Conservation (phyloP, 2,888 invertebrate species). For the Palloptera scutellata region DNA sequence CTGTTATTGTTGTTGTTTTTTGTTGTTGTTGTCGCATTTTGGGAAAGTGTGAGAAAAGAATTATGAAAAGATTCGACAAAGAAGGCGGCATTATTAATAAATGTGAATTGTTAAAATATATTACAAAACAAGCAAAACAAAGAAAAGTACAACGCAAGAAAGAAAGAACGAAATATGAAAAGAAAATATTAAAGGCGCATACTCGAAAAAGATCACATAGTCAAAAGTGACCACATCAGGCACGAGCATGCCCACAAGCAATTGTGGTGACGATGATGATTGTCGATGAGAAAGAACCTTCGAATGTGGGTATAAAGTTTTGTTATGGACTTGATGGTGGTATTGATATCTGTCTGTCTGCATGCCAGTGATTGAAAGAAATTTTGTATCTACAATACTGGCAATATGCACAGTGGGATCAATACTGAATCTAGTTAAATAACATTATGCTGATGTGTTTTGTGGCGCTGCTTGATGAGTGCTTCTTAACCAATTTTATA, state of each 20-base stretch:
- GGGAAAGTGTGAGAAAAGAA: conserved; percentile 33
- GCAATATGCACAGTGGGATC: too few relatives aligned
- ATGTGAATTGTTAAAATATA: background rate
- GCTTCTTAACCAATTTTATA: too few relatives aligned
- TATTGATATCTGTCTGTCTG: too few relatives aligned
- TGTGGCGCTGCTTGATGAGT: too few relatives aligned
- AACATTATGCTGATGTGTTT: too few relatives aligned
- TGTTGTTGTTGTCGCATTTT: conserved; percentile 7
- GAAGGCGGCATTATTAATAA: conserved; percentile 12
- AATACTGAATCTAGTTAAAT: too few relatives aligned
- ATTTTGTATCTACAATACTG: too few relatives aligned
- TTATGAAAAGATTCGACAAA: conserved; percentile 17
- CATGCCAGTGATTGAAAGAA: too few relatives aligned
- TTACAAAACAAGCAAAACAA: conserved; percentile 1
- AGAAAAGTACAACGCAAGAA: background rate
- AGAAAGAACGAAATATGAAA: background rate
- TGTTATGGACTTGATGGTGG: too few relatives aligned
- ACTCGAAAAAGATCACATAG: conserved; percentile 17
- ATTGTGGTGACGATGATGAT: background rate
- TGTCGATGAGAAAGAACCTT: background rate
- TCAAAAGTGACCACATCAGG: conserved; percentile 24
- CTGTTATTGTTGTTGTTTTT: background rate
- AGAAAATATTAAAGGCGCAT: conserved; percentile 4
- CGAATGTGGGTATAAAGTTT: background rate
- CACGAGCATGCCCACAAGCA: conserved; percentile 25